Conservation (phyloP, 2,888 invertebrate genomes). For the Eupithecia subfuscata region DNA sequence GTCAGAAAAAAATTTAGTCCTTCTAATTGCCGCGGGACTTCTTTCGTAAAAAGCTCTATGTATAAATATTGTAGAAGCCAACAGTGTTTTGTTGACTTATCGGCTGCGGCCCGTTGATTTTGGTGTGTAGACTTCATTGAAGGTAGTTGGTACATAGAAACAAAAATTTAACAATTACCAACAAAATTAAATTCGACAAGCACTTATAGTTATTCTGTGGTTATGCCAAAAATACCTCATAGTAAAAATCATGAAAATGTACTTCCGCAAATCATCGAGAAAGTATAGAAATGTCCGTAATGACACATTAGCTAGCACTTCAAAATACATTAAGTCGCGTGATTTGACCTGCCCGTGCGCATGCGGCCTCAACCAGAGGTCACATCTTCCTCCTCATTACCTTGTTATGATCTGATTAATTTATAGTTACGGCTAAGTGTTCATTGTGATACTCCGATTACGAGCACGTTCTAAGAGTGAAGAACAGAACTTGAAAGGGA, state of each 20-base stretch:
- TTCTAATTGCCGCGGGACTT: no score
- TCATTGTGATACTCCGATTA: not conserved
- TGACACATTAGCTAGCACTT: constrained; percentile 49
- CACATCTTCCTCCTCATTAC: constrained; percentile 67
- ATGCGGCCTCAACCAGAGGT: constrained; percentile 66
- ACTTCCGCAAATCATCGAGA: constrained; percentile 30
- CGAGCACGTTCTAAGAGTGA: not conserved
- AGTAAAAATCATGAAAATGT: not conserved
- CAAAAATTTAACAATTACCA: no score
- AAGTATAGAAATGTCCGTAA: constrained; percentile 41
- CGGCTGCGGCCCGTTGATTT: not conserved
- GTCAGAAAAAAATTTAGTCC: no score
- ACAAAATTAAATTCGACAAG: not conserved
- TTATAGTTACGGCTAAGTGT: constrained; percentile 24
- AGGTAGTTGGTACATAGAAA: no score
- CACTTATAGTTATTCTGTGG: not conserved
- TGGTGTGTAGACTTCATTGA: no score
- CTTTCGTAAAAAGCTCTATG: no score
- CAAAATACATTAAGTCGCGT: constrained; percentile 55
- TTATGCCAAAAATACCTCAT: not conserved
- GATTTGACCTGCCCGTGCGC: constrained; percentile 51
- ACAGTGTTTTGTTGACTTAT: not conserved
- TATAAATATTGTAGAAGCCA: not conserved
- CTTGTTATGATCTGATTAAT: constrained; percentile 54
- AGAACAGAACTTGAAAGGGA: not conserved